Conservation (phyloP, 92 coral and sea anemone species). For the Epizoanthus fatuus region DNA sequence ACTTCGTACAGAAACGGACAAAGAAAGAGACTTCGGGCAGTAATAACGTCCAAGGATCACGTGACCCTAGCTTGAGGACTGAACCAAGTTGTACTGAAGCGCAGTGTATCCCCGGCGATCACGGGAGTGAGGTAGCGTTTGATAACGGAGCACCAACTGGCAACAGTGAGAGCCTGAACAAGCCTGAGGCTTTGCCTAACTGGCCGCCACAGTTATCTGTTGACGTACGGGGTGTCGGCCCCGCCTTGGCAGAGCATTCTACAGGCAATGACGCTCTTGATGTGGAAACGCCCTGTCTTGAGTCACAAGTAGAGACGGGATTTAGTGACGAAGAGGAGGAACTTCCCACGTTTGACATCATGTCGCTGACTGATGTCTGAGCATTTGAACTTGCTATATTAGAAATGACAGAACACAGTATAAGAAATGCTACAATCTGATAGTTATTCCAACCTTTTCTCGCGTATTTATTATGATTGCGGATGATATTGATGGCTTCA, state of each 20-base stretch:
- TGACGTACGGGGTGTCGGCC: not conserved
- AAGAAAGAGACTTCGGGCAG: not conserved
- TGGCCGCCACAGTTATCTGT: not conserved
- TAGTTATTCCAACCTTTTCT: too few relatives aligned
- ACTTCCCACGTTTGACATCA: slow-evolving; percentile 33
- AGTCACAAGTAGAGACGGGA: not conserved
- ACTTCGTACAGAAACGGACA: slow-evolving; percentile 15
- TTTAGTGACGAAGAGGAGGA: not conserved
- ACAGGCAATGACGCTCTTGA: not conserved
- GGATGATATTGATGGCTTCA: too few relatives aligned
- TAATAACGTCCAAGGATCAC: not conserved
- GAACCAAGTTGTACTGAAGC: not conserved
- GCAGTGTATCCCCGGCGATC: not conserved
- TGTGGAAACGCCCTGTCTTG: not conserved
- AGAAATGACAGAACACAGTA: not conserved
- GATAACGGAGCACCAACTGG: not conserved
- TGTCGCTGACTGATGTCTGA: slow-evolving; percentile 16
- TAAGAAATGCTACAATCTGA: too few relatives aligned
- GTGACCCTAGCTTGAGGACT: not conserved
- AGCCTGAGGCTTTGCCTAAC: not conserved
- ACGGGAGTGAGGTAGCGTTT: not conserved
- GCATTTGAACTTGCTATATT: too few relatives aligned
- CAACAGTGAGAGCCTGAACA: not conserved
- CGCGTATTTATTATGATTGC: too few relatives aligned
- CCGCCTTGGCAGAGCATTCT: too few relatives aligned